phyloP scores from a whole-genome alignment of 2,888 invertebrate genomes.

The Hydrotaea diabolus region DNA sequence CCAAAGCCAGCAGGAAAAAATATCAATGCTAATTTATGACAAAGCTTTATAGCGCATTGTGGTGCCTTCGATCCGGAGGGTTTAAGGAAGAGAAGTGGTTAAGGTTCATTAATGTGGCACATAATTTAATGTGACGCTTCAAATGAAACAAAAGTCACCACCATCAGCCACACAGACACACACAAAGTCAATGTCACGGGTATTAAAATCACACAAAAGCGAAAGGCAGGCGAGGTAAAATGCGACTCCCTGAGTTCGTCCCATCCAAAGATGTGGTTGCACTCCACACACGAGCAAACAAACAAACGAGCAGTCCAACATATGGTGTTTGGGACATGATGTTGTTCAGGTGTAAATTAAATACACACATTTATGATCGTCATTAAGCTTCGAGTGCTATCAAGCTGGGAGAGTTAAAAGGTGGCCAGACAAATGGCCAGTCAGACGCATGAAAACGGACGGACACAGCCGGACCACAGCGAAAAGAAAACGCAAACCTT shows the following conservation, averaged over 20 bases:
- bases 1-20: constrained; percentile 36
- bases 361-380: constrained; percentile 69
- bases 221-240: not conserved
- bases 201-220: constrained; percentile 39
- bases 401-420: constrained; percentile 52
- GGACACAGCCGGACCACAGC: not conserved
- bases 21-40: constrained; percentile 67
- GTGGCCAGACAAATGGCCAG: constrained; percentile 47
- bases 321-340: constrained; percentile 45
- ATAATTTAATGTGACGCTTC: constrained; percentile 66
- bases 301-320: not conserved
- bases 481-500: constrained; percentile 17
- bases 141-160: constrained; percentile 34
- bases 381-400: constrained; percentile 63
- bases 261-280: not conserved
- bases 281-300: no score
- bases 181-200: constrained; percentile 64
- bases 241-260: not conserved
- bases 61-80: constrained; percentile 36
- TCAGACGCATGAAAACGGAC: constrained; percentile 4
- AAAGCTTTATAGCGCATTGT: constrained; percentile 53
- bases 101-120: constrained; percentile 64
- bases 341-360: constrained; percentile 69
- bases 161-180: not conserved
- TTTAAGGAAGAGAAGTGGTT: constrained; percentile 51